Evolutionary conservation across 1,140 invertebrate species (phyloP).

Genomic region (Parasteatoda tepidariorum): DNA sequence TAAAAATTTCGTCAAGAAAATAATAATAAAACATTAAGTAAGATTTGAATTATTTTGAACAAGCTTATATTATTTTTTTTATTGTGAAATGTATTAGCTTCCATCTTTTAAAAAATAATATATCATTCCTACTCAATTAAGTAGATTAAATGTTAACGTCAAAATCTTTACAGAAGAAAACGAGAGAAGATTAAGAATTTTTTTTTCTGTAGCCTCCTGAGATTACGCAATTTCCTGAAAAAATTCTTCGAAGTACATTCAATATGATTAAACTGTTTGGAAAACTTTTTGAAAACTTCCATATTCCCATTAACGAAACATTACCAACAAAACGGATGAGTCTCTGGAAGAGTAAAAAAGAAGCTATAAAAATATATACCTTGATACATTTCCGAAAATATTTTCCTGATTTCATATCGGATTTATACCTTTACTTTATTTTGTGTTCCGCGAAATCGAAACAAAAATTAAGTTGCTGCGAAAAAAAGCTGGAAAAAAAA

Average conservation of each 20-base stretch:
- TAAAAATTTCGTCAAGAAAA: too few species aligned
- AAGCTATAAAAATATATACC: slow-evolving; percentile 1
- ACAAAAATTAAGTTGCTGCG: not conserved
- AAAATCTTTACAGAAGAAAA: too few species aligned
- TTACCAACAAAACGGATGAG: slow-evolving; percentile 16
- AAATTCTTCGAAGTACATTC: slow-evolving; percentile 12
- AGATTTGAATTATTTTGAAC: too few species aligned
- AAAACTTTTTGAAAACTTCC: slow-evolving; percentile 30
- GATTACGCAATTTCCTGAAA: too few species aligned
- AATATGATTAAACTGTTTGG: slow-evolving; percentile 14
- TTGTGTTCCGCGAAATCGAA: not conserved
- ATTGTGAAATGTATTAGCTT: too few species aligned
- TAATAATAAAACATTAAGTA: too few species aligned
- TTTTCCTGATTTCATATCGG: not conserved
- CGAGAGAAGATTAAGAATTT: not conserved
- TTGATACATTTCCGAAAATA: not conserved
- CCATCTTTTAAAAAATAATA: too few species aligned
- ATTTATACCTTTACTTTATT: slow-evolving; percentile 1
- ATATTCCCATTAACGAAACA: not conserved
- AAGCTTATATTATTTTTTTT: too few species aligned
- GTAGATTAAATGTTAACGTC: too few species aligned
- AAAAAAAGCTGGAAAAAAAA: slow-evolving; percentile 1
- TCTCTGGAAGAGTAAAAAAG: too few species aligned
- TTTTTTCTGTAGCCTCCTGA: too few species aligned
- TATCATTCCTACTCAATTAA: too few species aligned